Percentiles rank a stretch among this genome's conserved stretches.
Evolutionary conservation across 2,113 vertebrate genomes (phyloP).

Genomic region (Bucco capensis): DNA sequence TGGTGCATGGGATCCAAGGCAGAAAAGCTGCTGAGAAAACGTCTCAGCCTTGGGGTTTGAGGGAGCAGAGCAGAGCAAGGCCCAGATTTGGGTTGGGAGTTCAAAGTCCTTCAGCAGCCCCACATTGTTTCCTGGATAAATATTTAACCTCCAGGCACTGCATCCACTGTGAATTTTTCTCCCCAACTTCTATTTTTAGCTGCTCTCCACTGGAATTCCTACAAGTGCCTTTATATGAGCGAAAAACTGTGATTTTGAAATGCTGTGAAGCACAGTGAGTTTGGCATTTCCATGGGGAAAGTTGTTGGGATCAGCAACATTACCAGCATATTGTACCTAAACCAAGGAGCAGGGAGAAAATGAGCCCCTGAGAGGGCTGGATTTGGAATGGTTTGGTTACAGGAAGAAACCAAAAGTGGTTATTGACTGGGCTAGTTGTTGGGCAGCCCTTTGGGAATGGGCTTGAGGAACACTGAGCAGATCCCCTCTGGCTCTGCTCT

Average conservation of each 20-base stretch:
- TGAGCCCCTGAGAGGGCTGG: background rate
- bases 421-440: background rate
- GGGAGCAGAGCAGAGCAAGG: background rate
- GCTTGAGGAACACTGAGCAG: too few species aligned
- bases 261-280: accelerated
- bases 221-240: background rate
- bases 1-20: background rate
- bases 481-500: too few species aligned
- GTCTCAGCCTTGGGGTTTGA: background rate
- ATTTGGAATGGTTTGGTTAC: background rate
- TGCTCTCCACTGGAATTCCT: background rate
- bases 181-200: background rate
- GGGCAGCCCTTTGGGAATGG: too few species aligned
- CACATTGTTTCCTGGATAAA: accelerated
- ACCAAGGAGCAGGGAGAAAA: background rate
- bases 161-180: background rate
- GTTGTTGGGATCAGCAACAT: background rate
- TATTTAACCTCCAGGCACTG: background rate
- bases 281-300: background rate
- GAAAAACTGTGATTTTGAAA: background rate
- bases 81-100: accelerated
- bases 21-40: background rate
- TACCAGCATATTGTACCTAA: accelerated
- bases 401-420: background rate
- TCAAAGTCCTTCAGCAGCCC: background rate